These are phyloP conservation scores for Dicyrtoma fusca DNA, from an alignment of 2,888 invertebrate species.

Conservation along the genomic window DNA sequence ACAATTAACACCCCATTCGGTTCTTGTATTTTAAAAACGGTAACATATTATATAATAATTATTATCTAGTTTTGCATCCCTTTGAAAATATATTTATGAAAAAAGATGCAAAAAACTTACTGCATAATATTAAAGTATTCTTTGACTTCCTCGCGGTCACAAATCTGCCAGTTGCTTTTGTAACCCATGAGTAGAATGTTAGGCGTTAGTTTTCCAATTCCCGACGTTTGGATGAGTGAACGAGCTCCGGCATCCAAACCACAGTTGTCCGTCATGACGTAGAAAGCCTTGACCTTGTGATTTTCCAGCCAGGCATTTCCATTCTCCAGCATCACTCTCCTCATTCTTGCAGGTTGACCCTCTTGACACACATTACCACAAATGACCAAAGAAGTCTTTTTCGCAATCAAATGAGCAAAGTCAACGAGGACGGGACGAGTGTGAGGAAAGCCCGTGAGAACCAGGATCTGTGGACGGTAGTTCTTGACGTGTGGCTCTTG, in stretches of 20 bases:
- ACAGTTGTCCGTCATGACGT: slow-evolving; percentile 70
- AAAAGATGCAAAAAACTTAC: no score
- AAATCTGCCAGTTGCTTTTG: slow-evolving; percentile 84
- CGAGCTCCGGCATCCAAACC: slow-evolving; percentile 78
- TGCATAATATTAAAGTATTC: slow-evolving; percentile 92
- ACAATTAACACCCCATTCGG: no score
- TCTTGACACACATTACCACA: slow-evolving; percentile 64
- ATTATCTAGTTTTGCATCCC: no score
- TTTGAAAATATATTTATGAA: no score
- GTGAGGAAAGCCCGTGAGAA: slow-evolving; percentile 63
- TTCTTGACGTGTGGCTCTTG: slow-evolving; percentile 67
- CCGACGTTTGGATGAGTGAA: slow-evolving; percentile 81
- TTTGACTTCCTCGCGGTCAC: slow-evolving; percentile 73
- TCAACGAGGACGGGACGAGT: slow-evolving; percentile 64
- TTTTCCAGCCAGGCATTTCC: slow-evolving; percentile 79
- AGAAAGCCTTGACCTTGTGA: slow-evolving; percentile 87
- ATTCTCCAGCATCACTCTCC: slow-evolving; percentile 66
- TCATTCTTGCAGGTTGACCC: slow-evolving; percentile 68
- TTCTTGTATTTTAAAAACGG: no score
- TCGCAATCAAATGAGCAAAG: slow-evolving; percentile 64
- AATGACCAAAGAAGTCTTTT: slow-evolving; percentile 63
- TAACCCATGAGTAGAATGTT: slow-evolving; percentile 95
- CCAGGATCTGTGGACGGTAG: slow-evolving; percentile 62
- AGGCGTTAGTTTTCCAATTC: slow-evolving; percentile 89
- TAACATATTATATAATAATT: no score